Conservation (phyloP, 1,140 invertebrate genomes). For the Pogonomyrmex californicus region DNA sequence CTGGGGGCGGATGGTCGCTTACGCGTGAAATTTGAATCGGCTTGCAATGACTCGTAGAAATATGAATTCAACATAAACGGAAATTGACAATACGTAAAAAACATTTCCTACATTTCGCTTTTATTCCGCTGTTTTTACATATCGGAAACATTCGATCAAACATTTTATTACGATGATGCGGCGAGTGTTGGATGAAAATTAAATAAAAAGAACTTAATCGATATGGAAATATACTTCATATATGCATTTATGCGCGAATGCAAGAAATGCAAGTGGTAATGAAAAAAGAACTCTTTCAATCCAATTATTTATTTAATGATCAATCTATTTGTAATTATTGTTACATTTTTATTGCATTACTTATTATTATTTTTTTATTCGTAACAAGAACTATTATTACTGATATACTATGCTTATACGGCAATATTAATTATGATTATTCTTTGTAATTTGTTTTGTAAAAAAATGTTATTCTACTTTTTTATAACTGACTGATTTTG, state of each 20-base stretch:
- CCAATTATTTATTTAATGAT: slow-evolving; percentile 6
- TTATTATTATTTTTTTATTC: slow-evolving; percentile 7
- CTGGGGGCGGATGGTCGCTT: slow-evolving; percentile 16
- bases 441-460: neutral
- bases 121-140: neutral
- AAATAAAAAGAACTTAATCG: slow-evolving; percentile 2
- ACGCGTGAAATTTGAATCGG: slow-evolving; percentile 44
- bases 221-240: neutral
- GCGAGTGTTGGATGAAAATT: neutral
- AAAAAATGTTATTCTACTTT: neutral
- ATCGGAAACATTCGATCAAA: slow-evolving; percentile 13
- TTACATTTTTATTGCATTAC: neutral
- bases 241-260: slow-evolving; percentile 4
- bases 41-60: slow-evolving; percentile 35
- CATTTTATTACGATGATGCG: slow-evolving; percentile 24
- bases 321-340: neutral
- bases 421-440: neutral
- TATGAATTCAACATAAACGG: neutral
- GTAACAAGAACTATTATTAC: neutral
- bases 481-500: neutral
- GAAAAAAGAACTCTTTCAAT: neutral
- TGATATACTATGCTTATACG: too few relatives aligned
- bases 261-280: neutral
- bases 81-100: slow-evolving; percentile 30
- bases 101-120: slow-evolving; percentile 7